phyloP scores from a whole-genome alignment of 1,140 invertebrate genomes.

The Sycobia sp. region DNA sequence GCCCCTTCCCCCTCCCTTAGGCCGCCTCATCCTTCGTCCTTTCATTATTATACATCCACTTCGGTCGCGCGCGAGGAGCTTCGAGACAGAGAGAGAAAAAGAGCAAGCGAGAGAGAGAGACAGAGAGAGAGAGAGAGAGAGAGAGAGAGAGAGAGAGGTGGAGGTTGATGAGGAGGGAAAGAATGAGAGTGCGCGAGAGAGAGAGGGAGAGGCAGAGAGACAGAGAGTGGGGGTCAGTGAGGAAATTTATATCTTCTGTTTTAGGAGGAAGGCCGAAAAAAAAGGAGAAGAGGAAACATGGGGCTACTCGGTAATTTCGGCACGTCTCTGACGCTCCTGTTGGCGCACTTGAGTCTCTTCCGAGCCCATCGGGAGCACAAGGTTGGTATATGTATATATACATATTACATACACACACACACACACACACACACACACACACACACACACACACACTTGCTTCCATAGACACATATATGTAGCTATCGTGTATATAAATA shows the following conservation, averaged over 20 bases:
- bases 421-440: too few relatives aligned
- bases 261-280: conserved; percentile 12
- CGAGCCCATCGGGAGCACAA: conserved; percentile 58
- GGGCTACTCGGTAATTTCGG: conserved; percentile 32
- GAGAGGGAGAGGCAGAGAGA: too few relatives aligned
- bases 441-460: too few relatives aligned
- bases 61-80: too few relatives aligned
- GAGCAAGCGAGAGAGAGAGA: not conserved
- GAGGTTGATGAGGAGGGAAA: not conserved
- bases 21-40: not conserved
- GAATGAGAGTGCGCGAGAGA: conserved; percentile 27
- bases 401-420: too few relatives aligned
- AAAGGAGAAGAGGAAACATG: conserved; percentile 16
- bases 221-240: not conserved
- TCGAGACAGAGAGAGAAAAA: too few relatives aligned
- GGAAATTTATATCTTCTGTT: conserved; percentile 29
- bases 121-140: not conserved
- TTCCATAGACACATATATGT: too few relatives aligned
- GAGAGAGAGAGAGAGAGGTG: not conserved
- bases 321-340: conserved; percentile 38
- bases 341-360: conserved; percentile 42
- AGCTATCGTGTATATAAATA: too few relatives aligned
- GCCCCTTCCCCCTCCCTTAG: not conserved
- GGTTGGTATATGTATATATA: conserved; percentile 47
- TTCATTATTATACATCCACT: conserved; percentile 6